A percentile compares a stretch with the other conserved stretches of the same genome.
These are phyloP conservation scores for Platichthys stellatus DNA, from an alignment of 2,113 vertebrate genomes.

Conservation along the genomic window DNA sequence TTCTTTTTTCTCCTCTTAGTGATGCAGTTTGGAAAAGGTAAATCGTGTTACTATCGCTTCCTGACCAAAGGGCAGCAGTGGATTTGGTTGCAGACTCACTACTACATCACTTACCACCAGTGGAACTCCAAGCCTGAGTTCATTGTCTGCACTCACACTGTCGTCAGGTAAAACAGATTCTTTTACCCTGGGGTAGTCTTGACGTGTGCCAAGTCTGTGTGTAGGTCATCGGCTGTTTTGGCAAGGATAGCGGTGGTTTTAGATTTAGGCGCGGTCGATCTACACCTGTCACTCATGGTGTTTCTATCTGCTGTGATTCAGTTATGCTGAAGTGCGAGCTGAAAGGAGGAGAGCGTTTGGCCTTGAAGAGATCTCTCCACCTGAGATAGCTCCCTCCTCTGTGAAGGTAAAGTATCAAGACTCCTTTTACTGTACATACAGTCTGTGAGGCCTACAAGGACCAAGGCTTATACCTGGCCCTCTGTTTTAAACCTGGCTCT, in stretches of 20 bases:
- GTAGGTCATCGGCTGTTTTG: not conserved
- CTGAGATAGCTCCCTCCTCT: constrained; percentile 85
- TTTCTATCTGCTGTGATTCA: constrained; percentile 48
- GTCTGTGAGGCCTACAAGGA: not conserved
- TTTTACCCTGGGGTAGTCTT: not conserved
- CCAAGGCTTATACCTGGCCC: not conserved
- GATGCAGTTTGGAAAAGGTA: constrained; percentile 91
- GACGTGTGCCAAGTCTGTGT: not conserved
- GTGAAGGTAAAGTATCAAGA: constrained; percentile 82
- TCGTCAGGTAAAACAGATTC: constrained; percentile 82
- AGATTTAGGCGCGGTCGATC: not conserved
- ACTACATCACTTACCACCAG: constrained; percentile 92
- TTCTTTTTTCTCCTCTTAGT: constrained; percentile 71
- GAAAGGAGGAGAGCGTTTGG: constrained; percentile 88
- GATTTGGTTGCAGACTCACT: constrained; percentile 91
- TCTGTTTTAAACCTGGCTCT: constrained; percentile 9
- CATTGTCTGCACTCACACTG: constrained; percentile 90
- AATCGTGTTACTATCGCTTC: constrained; percentile 91
- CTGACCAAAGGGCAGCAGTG: constrained; percentile 91
- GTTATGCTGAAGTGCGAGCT: constrained; percentile 90
- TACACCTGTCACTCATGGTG: not conserved
- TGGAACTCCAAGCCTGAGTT: constrained; percentile 94
- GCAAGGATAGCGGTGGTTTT: too few species aligned
- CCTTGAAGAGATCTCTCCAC: constrained; percentile 86
- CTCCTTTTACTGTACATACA: not conserved